These are phyloP conservation scores for Drosophila athabasca DNA, from an alignment of 1,140 invertebrate species.

Conservation along the genomic window DNA sequence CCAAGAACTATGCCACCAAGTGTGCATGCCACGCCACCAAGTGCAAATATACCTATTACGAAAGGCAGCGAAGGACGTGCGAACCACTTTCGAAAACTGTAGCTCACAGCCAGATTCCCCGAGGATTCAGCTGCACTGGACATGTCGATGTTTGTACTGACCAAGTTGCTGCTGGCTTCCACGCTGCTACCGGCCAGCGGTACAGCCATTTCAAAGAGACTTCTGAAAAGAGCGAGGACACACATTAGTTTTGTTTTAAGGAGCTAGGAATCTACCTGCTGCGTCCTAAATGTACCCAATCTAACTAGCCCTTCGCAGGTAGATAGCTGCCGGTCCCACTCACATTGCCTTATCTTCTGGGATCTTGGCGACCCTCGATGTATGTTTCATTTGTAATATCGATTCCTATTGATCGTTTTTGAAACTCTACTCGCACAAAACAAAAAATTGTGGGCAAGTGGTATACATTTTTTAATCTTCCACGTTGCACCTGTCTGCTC, in stretches of 20 bases:
- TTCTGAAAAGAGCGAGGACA: constrained; percentile 37
- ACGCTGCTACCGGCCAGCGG: constrained; percentile 42
- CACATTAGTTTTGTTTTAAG: constrained; percentile 14
- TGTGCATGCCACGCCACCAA: constrained; percentile 78
- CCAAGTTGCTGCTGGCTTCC: constrained; percentile 21
- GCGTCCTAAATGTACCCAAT: background rate
- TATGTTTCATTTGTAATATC: constrained; percentile 25
- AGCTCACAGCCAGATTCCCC: constrained; percentile 25
- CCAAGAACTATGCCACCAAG: constrained; percentile 78
- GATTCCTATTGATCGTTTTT: background rate
- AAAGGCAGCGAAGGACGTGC: constrained; percentile 75
- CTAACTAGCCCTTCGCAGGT: constrained; percentile 33
- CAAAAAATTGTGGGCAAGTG: no score
- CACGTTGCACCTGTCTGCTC: constrained; percentile 42
- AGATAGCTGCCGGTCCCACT: constrained; percentile 3
- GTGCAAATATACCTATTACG: constrained; percentile 79
- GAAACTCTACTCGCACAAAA: constrained; percentile 11
- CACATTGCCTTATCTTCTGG: constrained; percentile 27
- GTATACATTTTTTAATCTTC: constrained; percentile 44
- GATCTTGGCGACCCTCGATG: background rate
- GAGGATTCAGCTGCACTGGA: constrained; percentile 5
- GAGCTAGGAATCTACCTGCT: constrained; percentile 7
- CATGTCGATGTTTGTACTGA: constrained; percentile 29
- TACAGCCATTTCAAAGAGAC: constrained; percentile 52
- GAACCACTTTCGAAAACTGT: constrained; percentile 70